Evolutionary conservation across 2,888 invertebrate genomes (phyloP), one percentile per base, ranked within the genome.

Genomic region (Ochropleura plecta): DNA sequence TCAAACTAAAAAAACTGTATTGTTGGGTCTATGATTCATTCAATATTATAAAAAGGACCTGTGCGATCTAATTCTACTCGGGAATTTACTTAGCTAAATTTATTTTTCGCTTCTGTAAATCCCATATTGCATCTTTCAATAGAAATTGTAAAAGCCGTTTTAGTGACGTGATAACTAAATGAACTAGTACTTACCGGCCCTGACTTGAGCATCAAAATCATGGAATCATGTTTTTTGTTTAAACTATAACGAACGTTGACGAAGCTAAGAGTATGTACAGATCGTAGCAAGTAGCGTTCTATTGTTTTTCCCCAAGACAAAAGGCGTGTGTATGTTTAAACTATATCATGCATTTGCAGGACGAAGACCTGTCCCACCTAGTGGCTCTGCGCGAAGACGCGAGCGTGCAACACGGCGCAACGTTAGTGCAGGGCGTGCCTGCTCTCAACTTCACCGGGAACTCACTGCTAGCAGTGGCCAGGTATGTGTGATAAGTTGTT

Each of bases 401-500:
- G 14, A 97, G 97, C 46, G 96, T 98, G 76, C 97, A 97, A 95
- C 97, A 98, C 93, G 98, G 98, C 0, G 91, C 91, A 14, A 93
- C 94, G 84, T 89, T 88, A 40, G 85, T 97, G 71, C 92, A 92
- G 67, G 91, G 95, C 20, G 93, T 97, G 62, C 94, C 95, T 8
- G 97, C 97, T 76, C 97, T 97, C 14, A 94, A 93, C 76, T 93
- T 95, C 78, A 89, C 93, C 3, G 86, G 53, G 14, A 51, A 95
- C 6, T 57, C 78, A 1, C 96, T 98, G 74, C 95, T 98, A 64
- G 97, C 97, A 0, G 98, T 97, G 87, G 97, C 97, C 75, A 97
- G 98, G 98, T 98, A 95, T 71, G 76, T 72, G 8, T 14, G 16
- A 55, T 16, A 57, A 14, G 14, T 57, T 57, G 30, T 46, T 30